These are phyloP conservation scores for Microctonus brassicae DNA, from an alignment of 2,888 invertebrate genomes.

Conservation along the genomic window DNA sequence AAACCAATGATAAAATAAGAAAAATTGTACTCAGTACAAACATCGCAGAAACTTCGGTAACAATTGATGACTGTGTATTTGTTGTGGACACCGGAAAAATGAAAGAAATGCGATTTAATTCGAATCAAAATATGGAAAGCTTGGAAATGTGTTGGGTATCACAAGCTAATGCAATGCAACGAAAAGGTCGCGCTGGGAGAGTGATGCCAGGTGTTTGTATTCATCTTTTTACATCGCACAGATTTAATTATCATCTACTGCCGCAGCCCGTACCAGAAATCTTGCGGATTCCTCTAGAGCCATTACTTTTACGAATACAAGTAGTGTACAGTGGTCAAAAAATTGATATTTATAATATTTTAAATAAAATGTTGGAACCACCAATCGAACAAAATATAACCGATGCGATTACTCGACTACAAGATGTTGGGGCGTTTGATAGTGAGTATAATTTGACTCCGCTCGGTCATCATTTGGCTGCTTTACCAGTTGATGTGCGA, in stretches of 20 bases:
- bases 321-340: constrained; percentile 72
- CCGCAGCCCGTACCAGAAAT: constrained; percentile 90
- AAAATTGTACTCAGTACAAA: constrained; percentile 93
- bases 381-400: constrained; percentile 78
- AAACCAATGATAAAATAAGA: constrained; percentile 78
- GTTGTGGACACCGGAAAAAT: constrained; percentile 94
- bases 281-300: constrained; percentile 89
- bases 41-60: constrained; percentile 95
- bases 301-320: constrained; percentile 82
- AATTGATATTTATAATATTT: constrained; percentile 71
- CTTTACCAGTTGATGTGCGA: constrained; percentile 90
- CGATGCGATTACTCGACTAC: constrained; percentile 78
- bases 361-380: constrained; percentile 81
- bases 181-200: constrained; percentile 91
- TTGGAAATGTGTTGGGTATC: constrained; percentile 92
- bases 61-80: constrained; percentile 95
- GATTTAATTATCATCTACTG: constrained; percentile 77
- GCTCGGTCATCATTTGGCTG: constrained; percentile 88
- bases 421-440: constrained; percentile 87
- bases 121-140: constrained; percentile 89
- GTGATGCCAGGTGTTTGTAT: constrained; percentile 90
- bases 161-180: constrained; percentile 88
- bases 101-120: constrained; percentile 87
- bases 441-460: constrained; percentile 82
- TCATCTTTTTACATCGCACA: constrained; percentile 85